phyloP scores from a whole-genome alignment of 1,140 invertebrate species.

The Hylaeus volcanicus region DNA sequence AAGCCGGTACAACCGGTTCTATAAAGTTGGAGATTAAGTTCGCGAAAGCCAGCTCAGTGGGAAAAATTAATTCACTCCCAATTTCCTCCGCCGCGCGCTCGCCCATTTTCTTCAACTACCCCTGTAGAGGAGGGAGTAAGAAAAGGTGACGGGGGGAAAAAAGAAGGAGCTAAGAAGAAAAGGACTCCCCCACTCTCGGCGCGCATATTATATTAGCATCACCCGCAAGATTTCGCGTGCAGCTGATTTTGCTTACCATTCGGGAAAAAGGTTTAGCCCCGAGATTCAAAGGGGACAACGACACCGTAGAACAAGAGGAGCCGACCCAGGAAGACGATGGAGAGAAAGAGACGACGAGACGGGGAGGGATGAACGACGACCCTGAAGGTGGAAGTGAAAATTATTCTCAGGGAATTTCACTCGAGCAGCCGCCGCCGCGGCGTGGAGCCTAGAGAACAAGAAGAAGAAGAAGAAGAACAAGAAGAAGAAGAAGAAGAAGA shows the following conservation, averaged over 20 bases:
- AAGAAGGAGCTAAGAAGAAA: background rate
- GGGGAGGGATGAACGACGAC: background rate
- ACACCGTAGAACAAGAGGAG: conserved; percentile 8
- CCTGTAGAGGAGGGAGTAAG: too few relatives aligned
- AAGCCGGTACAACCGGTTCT: background rate
- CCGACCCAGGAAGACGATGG: background rate
- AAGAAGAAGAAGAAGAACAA: background rate
- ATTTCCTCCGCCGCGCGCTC: background rate
- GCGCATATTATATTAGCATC: conserved; percentile 45
- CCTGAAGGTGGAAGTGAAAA: conserved; percentile 60
- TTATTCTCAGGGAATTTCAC: conserved; percentile 66
- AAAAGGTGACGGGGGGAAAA: background rate
- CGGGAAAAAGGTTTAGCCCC: conserved; percentile 27
- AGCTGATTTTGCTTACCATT: conserved; percentile 44
- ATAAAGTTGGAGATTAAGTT: background rate
- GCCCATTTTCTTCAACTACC: background rate
- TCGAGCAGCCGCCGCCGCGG: conserved; percentile 36
- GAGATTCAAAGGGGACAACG: conserved; percentile 53
- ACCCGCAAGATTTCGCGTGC: conserved; percentile 30
- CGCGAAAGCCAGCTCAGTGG: background rate
- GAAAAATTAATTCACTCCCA: conserved; percentile 40
- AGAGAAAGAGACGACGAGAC: background rate
- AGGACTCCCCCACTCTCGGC: background rate
- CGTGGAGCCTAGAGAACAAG: conserved; percentile 3
- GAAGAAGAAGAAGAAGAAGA: background rate